Base-by-base conservation (phyloP, 2,888 invertebrate species). In the Selenia dentaria region DNA sequence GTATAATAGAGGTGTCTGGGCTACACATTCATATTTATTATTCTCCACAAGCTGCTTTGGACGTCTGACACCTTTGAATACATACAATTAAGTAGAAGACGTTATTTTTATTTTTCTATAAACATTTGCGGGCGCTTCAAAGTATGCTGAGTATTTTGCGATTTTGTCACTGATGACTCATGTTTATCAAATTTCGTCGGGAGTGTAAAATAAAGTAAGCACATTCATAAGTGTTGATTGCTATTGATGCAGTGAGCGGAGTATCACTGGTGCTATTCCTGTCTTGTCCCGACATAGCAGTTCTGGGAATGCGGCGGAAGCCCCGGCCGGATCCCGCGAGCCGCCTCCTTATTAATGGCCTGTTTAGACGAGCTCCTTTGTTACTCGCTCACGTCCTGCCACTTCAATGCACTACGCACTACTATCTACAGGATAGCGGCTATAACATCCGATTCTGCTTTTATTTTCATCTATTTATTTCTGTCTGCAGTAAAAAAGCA, bases 281-380 rank as follows among this genome's bases (percentile, higher is more conserved):
- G 88, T 83, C 86, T 79, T 80, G 83, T 84, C 81, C 74, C 76
- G 67, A 79, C 72, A 71, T 73, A 76, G 78, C 73, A 69, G 72
- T 88, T 89, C 88, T 80, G 65, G 82, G 87, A 89, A 89, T 71
- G 76, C 82, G 67, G 71, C 87, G 88, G 88, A 88, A 85, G 87
- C 80, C 79, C 81, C 81, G 78, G 69, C 64, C 75, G 77, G 74
- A 77, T 73, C 81, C 71, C 73, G 74, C 74, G 74, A 78, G 75
- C 83, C 84, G 81, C 78, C 84, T 83, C 86, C 84, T 86, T 89
- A 87, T 88, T 88, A 88, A 89, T 89, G 88, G 77, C 82, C 86
- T 87, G 87, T 86, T 89, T 89, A 87, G 82, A 83, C 83, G 76
- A 74, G 79, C 82, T 83, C 83, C 84, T 88, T 89, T 85, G 87